Percentiles rank a stretch among this genome's conserved stretches.
These are phyloP conservation scores for Dryobates pubescens DNA, from an alignment of 2,797 vertebrate genomes.

Conservation along the genomic window DNA sequence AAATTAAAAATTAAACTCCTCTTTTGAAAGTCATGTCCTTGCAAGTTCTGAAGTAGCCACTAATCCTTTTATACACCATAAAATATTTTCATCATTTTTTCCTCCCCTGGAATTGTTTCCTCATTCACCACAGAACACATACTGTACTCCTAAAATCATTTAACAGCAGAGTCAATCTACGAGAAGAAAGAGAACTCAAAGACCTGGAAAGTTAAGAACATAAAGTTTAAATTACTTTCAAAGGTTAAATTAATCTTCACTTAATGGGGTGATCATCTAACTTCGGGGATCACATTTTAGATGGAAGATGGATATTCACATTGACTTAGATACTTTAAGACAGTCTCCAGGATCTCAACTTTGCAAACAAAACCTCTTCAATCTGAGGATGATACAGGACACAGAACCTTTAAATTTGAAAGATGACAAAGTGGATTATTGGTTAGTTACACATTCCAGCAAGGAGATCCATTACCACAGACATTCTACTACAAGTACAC, in stretches of 20 bases:
- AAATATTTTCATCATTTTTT: neutral
- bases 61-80: neutral
- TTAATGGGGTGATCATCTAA: neutral
- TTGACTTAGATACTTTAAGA: neutral
- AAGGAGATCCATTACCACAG: slow-evolving; percentile 33
- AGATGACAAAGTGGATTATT: slow-evolving; percentile 62
- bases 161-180: neutral
- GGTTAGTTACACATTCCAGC: slow-evolving; percentile 42
- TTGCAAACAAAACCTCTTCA: slow-evolving; percentile 13
- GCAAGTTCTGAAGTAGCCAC: neutral
- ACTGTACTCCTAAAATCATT: neutral
- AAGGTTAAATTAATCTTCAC: neutral
- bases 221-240: neutral
- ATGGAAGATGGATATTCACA: neutral
- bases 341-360: neutral
- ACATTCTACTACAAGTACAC: slow-evolving; percentile 38
- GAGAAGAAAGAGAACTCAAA: neutral
- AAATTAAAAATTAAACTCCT: neutral
- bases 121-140: neutral
- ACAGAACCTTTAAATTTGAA: slow-evolving; percentile 22
- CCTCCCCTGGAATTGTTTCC: neutral
- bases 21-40: neutral
- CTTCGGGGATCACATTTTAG: neutral
- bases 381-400: neutral
- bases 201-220: neutral